Evolutionary conservation across 1,140 invertebrate genomes (phyloP).

Genomic region (Probaryconus sp.): DNA sequence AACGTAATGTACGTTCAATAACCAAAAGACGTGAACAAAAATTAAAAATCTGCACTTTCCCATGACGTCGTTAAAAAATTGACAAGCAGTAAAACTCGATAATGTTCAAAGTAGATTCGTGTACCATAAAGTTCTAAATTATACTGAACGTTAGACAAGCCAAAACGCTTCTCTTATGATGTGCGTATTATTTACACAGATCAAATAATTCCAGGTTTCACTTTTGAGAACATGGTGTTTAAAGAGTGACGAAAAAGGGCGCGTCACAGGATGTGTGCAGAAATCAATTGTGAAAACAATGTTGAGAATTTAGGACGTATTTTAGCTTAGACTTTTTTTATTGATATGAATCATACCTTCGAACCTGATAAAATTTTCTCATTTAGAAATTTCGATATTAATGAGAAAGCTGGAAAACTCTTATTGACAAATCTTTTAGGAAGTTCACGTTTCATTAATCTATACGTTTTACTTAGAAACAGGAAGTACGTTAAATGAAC

Average conservation of each 20-base stretch:
- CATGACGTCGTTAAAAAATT: constrained; percentile 14
- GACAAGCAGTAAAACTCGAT: constrained; percentile 4
- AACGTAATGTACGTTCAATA: background rate
- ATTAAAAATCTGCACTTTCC: background rate
- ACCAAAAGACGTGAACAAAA: background rate
- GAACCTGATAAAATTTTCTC: constrained; percentile 7
- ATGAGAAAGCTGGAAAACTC: no score
- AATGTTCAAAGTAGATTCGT: background rate
- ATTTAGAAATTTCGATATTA: no score
- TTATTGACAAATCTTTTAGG: no score
- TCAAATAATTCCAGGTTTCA: constrained; percentile 72
- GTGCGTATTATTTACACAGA: constrained; percentile 63
- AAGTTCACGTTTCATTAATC: no score
- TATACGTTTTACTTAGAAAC: no score
- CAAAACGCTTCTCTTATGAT: constrained; percentile 65
- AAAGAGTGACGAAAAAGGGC: constrained; percentile 65
- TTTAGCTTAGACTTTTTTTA: constrained; percentile 29
- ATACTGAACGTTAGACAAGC: constrained; percentile 58
- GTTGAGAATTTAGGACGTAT: constrained; percentile 43
- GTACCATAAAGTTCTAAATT: constrained; percentile 25
- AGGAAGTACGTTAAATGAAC: no score
- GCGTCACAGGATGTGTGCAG: constrained; percentile 71
- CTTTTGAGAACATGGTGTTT: constrained; percentile 63
- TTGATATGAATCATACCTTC: constrained; percentile 21
- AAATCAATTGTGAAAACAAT: constrained; percentile 65